phyloP scores from a whole-genome alignment of 2,888 invertebrate genomes.

The Branchipolynoe longqiensis region DNA sequence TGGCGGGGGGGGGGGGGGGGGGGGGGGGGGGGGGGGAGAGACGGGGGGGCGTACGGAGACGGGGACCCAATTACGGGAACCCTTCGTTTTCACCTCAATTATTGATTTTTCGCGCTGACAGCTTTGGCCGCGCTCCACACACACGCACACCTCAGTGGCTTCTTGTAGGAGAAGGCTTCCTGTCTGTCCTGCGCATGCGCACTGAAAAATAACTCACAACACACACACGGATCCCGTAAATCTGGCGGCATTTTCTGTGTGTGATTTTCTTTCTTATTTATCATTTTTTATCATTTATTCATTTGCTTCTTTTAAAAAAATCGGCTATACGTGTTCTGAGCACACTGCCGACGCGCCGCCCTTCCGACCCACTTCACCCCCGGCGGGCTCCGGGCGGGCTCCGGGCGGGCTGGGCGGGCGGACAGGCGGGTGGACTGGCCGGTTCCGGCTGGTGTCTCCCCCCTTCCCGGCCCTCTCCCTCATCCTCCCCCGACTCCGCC shows the following conservation, averaged over 20 bases:
- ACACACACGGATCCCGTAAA: constrained; percentile 44
- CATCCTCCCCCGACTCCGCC: too few relatives aligned
- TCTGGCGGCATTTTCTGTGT: not conserved
- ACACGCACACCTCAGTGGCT: constrained; percentile 30
- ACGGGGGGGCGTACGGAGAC: constrained; percentile 28
- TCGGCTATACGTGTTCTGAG: too few relatives aligned
- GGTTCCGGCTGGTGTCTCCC: too few relatives aligned
- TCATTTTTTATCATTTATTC: too few relatives aligned
- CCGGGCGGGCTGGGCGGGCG: not conserved
- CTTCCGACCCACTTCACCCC: constrained; percentile 47
- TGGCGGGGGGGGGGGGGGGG: too few relatives aligned
- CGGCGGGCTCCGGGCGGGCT: not conserved
- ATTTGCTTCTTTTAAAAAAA: too few relatives aligned
- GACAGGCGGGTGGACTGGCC: too few relatives aligned
- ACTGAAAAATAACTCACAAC: not conserved
- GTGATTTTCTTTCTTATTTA: too few relatives aligned
- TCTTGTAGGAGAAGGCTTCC: constrained; percentile 32
- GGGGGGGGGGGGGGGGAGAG: too few relatives aligned
- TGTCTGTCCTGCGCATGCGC: not conserved
- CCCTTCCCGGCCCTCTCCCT: too few relatives aligned
- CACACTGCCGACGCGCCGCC: constrained; percentile 10
- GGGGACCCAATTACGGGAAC: constrained; percentile 36
- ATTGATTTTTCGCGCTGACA: constrained; percentile 28
- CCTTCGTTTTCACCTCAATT: constrained; percentile 46
- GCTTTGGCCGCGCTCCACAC: constrained; percentile 25